A percentile compares a stretch with the other conserved stretches of the same genome.
Conservation (phyloP, 1,140 invertebrate genomes). For the Drosophila pseudoananassae region DNA sequence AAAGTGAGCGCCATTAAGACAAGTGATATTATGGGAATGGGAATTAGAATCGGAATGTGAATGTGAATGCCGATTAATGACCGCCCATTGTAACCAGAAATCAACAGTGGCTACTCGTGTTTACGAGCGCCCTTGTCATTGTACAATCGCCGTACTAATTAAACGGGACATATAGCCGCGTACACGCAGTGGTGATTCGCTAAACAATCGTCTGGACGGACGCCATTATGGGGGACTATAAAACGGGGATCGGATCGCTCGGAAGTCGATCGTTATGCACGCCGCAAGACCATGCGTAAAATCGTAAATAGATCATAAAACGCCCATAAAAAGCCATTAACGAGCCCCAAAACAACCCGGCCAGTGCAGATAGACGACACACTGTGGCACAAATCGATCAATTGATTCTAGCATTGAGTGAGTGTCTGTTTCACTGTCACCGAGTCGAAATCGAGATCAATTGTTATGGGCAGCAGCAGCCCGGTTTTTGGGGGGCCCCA, state of each 20-base stretch:
- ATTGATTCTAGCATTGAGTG: conserved; percentile 34
- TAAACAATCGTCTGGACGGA: conserved; percentile 46
- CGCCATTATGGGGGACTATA: conserved; percentile 56
- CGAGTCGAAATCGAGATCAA: conserved; percentile 1
- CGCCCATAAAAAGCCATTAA: conserved; percentile 73
- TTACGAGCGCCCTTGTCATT: conserved; percentile 20
- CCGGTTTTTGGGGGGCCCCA: conserved; percentile 48
- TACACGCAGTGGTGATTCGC: conserved; percentile 19
- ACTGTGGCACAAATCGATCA: conserved; percentile 51
- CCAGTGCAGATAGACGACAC: conserved; percentile 36
- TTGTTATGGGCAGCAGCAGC: conserved; percentile 29
- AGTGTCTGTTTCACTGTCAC: conserved; percentile 36
- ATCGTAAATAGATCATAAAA: conserved; percentile 83
- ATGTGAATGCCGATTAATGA: conserved; percentile 38
- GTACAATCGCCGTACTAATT: conserved; percentile 50
- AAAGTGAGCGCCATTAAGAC: conserved; percentile 34
- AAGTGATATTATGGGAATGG: conserved; percentile 31
- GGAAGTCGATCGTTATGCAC: conserved; percentile 68
- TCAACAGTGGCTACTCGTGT: conserved; percentile 58
- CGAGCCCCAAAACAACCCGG: conserved; percentile 51
- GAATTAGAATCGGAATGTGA: conserved; percentile 1
- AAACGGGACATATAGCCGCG: conserved; percentile 18
- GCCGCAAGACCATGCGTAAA: conserved; percentile 72
- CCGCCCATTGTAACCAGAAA: conserved; percentile 36
- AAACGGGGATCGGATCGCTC: conserved; percentile 46